Percentiles rank a stretch among this genome's conserved stretches.
Evolutionary conservation across 2,888 invertebrate species (phyloP).

Genomic region (Noctua comes): DNA sequence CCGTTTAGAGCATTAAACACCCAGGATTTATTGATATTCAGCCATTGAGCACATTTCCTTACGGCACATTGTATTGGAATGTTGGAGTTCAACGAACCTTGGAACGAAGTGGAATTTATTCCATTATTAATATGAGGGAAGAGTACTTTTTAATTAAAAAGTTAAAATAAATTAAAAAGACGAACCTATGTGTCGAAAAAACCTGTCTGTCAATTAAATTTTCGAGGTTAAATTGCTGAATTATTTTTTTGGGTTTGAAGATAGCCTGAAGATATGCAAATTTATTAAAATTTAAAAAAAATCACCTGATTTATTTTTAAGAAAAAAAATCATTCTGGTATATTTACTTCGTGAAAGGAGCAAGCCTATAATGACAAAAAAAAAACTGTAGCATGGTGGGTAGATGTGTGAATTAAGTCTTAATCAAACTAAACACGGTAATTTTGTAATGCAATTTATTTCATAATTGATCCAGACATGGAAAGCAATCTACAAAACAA

Average conservation of each 20-base stretch:
- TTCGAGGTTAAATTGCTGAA: no score
- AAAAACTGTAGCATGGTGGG: background rate
- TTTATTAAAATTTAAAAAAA: no score
- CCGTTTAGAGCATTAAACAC: conserved; percentile 60
- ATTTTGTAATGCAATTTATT: conserved; percentile 36
- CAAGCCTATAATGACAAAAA: no score
- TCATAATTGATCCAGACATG: conserved; percentile 11
- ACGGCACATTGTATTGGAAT: conserved; percentile 42
- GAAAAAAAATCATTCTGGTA: background rate
- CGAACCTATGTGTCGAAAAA: no score
- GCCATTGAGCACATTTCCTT: conserved; percentile 51
- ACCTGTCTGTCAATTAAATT: no score
- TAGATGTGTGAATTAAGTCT: conserved; percentile 1
- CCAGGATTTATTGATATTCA: conserved; percentile 54
- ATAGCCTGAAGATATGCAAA: no score
- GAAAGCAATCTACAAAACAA: conserved; percentile 43
- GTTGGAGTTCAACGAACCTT: conserved; percentile 13
- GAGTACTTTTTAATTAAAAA: no score
- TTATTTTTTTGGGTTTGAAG: no score
- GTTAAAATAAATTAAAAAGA: no score
- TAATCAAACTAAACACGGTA: conserved; percentile 4
- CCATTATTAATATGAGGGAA: no score
- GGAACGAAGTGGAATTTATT: background rate
- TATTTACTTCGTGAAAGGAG: background rate
- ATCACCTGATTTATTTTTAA: no score